Base-by-base conservation (phyloP, 2,113 vertebrate genomes). In the Halcyon senegalensis region DNA sequence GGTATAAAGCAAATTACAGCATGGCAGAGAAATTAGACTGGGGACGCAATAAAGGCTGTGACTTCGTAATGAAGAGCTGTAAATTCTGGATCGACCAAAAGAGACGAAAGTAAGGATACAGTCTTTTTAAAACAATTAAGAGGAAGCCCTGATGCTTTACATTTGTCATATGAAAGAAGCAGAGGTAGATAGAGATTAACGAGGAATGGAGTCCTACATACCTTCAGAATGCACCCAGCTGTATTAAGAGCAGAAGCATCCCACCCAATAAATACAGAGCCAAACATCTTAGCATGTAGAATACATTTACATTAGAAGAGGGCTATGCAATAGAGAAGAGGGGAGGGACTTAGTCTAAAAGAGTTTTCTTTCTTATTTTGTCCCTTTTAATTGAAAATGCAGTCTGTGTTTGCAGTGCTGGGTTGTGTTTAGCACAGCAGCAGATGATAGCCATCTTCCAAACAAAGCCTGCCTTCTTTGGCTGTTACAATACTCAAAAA, bases 1-100 rank as follows among this genome's bases (percentile, higher is more conserved):
- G 99, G 99, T 99, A 99, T 97, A 98, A 98, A 76, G 99, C 99
- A n/a, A 99, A 99, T 97, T 99, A 99, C 96, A 99, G 99, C 97
- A 98, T 99, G 98, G 99, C 99, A 11, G 98, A 99, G 97, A 98
- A 98, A 79, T 97, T 99, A 93, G 99, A 99, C 80, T 99, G 99
- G 99, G 99, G 99, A 39, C 98, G 98, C 24, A 98, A 98, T 80
- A 98, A 99, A 96, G 99, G 99, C 92, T 99, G 99, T 80, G 99
- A 99, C 97, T 99, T 99, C 62, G 99, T 98, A 75, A 98, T 98
- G 98, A 99, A 99, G 98, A 99, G 99, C 97, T 99, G 99, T 96
- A 99, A 99, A 95, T 99, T 99, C 97, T 99, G 99, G 99, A 99
- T 99, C 66, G 99, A 99, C 84, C 97, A 97, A 46, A 99, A 99